These are phyloP conservation scores for Papilio demoleus DNA, from an alignment of 2,888 invertebrate species.

Conservation along the genomic window DNA sequence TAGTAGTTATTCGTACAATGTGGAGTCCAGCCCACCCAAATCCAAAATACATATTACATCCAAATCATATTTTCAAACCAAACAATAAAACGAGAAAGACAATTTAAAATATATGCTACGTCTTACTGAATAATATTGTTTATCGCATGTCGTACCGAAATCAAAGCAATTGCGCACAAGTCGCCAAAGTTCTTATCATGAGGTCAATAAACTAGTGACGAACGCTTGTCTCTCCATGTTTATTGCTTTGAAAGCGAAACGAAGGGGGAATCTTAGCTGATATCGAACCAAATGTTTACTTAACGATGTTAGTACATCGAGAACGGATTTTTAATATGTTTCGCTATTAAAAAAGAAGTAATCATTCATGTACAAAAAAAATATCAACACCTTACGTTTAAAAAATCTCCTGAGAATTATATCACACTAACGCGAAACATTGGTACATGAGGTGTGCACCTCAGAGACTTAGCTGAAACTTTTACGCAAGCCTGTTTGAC, in stretches of 20 bases:
- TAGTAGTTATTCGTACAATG: too few relatives aligned
- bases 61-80: neutral
- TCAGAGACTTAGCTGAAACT: too few relatives aligned
- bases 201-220: conserved; percentile 32
- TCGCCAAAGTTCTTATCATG: conserved; percentile 32
- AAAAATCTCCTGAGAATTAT: too few relatives aligned
- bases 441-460: too few relatives aligned
- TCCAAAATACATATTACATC: neutral
- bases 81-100: neutral
- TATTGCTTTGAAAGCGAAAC: conserved; percentile 7
- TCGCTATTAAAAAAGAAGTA: too few relatives aligned
- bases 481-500: too few relatives aligned
- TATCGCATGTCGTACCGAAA: neutral
- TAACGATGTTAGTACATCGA: neutral
- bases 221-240: conserved; percentile 7
- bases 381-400: too few relatives aligned
- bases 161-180: conserved; percentile 14
- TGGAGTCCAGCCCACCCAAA: too few relatives aligned
- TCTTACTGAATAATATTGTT: neutral
- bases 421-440: too few relatives aligned
- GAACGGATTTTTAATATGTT: neutral
- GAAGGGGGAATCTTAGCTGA: conserved; percentile 24
- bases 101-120: neutral
- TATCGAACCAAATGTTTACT: neutral
- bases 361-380: too few relatives aligned